phyloP scores from a whole-genome alignment of 1,140 invertebrate genomes.

The Drosophila sechellia region DNA sequence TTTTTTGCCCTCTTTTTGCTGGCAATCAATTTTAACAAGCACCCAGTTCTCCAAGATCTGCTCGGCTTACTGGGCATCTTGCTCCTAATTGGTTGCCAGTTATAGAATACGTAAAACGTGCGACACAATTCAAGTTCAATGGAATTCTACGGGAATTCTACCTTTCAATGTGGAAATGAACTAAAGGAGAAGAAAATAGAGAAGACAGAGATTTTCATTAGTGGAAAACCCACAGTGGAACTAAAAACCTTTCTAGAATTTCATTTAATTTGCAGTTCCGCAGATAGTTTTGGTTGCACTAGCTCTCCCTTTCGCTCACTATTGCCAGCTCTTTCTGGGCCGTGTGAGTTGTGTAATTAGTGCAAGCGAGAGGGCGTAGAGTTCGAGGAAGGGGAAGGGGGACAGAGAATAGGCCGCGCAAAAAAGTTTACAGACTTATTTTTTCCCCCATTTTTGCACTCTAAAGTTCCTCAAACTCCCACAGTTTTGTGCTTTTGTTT shows the following conservation, averaged over 20 bases:
- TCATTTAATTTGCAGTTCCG: constrained; percentile 49
- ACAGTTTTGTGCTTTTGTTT: constrained; percentile 32
- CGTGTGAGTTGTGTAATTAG: constrained; percentile 42
- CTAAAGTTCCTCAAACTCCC: constrained; percentile 28
- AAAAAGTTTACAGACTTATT: constrained; percentile 62
- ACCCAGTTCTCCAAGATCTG: constrained; percentile 3
- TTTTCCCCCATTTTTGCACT: not conserved
- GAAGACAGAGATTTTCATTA: constrained; percentile 8
- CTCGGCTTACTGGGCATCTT: constrained; percentile 1
- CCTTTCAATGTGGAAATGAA: not conserved
- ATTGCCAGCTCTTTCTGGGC: constrained; percentile 6
- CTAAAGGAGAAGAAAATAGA: not conserved
- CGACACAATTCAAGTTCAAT: not conserved
- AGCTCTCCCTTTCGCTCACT: not conserved
- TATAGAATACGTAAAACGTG: not conserved
- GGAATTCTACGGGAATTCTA: not conserved
- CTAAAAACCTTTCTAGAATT: constrained; percentile 35
- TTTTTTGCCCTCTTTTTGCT: constrained; percentile 5
- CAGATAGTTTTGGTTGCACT: not conserved
- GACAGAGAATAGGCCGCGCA: constrained; percentile 36
- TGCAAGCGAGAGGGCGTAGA: constrained; percentile 9
- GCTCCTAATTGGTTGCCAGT: constrained; percentile 46
- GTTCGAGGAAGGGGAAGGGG: not conserved
- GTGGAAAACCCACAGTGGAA: not conserved
- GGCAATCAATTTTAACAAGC: constrained; percentile 76